phyloP scores from a whole-genome alignment of 1,140 invertebrate genomes.

The Heliconius hermathena region DNA sequence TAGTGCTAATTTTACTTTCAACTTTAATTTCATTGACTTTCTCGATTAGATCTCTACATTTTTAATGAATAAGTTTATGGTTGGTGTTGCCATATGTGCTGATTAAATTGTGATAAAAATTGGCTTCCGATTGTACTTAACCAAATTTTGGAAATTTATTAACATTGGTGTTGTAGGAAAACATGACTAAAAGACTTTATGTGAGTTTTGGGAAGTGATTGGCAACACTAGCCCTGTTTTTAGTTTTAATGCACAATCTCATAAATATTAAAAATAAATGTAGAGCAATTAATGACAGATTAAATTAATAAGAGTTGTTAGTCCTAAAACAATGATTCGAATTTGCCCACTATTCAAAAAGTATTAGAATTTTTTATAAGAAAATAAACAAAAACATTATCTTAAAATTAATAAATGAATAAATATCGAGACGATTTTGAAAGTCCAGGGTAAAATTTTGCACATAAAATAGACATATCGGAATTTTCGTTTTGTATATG shows the following conservation, averaged over 20 bases:
- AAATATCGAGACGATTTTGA: slow-evolving; percentile 13
- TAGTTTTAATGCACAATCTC: slow-evolving; percentile 22
- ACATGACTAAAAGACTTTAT: background rate
- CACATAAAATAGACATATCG: slow-evolving; percentile 39
- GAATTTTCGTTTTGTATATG: slow-evolving; percentile 31
- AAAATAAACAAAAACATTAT: background rate
- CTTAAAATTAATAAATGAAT: background rate
- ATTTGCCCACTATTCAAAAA: background rate
- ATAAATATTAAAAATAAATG: background rate
- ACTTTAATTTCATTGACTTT: slow-evolving; percentile 2
- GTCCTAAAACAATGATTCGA: background rate
- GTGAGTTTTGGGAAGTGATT: background rate
- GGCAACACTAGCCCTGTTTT: background rate
- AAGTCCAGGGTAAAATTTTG: slow-evolving; percentile 37
- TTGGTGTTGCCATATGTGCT: background rate
- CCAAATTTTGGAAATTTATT: slow-evolving; percentile 13
- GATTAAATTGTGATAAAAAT: slow-evolving; percentile 6
- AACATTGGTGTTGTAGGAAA: background rate
- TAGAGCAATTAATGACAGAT: slow-evolving; percentile 25
- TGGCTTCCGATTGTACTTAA: slow-evolving; percentile 14
- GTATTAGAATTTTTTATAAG: background rate
- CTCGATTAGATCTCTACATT: slow-evolving; percentile 7
- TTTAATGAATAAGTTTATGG: slow-evolving; percentile 6
- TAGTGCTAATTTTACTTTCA: slow-evolving; percentile 14
- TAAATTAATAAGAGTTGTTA: slow-evolving; percentile 3